Evolutionary conservation across 1,140 invertebrate species (phyloP).

Genomic region (Drosophila subpulchrella): DNA sequence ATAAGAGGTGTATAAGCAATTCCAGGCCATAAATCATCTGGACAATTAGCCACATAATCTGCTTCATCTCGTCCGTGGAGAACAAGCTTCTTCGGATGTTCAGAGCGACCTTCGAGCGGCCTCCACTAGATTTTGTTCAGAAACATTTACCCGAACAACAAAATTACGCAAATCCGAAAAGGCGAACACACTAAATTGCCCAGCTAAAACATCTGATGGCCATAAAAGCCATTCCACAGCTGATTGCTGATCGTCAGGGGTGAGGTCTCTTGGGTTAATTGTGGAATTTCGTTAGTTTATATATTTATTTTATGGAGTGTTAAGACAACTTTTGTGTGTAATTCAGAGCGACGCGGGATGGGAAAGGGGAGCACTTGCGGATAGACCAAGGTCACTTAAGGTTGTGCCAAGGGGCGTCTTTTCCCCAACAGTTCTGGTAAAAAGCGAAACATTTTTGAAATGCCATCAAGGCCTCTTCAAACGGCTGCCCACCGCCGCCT

Average conservation of each 20-base stretch:
- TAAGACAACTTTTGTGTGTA: conserved; percentile 27
- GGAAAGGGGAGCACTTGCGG: not conserved
- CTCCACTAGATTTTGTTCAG: conserved; percentile 28
- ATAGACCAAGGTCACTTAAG: conserved; percentile 62
- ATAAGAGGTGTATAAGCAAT: conserved; percentile 10
- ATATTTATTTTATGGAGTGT: conserved; percentile 47
- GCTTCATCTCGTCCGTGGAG: conserved; percentile 11
- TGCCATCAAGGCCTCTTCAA: conserved; percentile 28
- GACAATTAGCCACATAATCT: conserved; percentile 43
- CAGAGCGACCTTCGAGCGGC: conserved; percentile 41
- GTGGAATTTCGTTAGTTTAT: conserved; percentile 49
- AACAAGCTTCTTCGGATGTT: conserved; percentile 28
- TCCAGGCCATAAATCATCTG: conserved; percentile 48
- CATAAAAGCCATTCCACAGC: conserved; percentile 35
- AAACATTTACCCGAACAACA: conserved; percentile 25
- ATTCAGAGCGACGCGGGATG: not conserved
- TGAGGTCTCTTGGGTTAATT: conserved; percentile 43
- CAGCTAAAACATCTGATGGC: conserved; percentile 34
- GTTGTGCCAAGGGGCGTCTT: conserved; percentile 44
- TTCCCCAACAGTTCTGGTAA: conserved; percentile 21
- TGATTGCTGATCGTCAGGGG: conserved; percentile 31
- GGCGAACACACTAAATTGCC: conserved; percentile 43
- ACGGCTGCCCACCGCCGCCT: conserved; percentile 3
- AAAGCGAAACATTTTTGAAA: conserved; percentile 24
- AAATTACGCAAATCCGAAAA: conserved; percentile 58